phyloP scores from a whole-genome alignment of 2,113 vertebrate genomes.

The Paradoxurus hermaphroditus region DNA sequence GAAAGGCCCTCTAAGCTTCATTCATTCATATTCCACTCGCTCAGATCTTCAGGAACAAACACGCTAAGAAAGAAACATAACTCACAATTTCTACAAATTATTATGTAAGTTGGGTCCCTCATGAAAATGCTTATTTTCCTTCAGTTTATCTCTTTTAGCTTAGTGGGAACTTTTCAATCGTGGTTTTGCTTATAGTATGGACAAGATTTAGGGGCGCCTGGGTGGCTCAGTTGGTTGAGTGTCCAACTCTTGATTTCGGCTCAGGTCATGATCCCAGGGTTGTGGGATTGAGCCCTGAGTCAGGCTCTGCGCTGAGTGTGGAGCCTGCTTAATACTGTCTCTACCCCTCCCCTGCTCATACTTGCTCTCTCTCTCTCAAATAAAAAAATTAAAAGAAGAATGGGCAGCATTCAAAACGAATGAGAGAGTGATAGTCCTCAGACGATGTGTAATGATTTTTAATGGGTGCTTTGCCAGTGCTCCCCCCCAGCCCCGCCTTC shows the following conservation, averaged over 20 bases:
- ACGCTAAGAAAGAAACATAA: background rate
- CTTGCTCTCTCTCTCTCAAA: too few species aligned
- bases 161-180: background rate
- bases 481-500: background rate
- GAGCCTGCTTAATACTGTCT: too few species aligned
- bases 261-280: too few species aligned
- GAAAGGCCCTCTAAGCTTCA: background rate
- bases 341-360: too few species aligned
- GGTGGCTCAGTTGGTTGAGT: too few species aligned
- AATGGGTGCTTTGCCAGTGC: background rate
- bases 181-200: background rate
- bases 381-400: too few species aligned
- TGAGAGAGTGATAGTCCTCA: accelerated
- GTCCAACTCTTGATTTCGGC: too few species aligned
- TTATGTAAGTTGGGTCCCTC: background rate
- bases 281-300: too few species aligned
- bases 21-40: background rate
- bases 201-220: too few species aligned
- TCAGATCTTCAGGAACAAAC: background rate
- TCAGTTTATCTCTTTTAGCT: background rate
- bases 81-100: background rate
- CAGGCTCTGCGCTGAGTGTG: too few species aligned
- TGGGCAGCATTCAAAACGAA: too few species aligned
- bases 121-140: background rate
- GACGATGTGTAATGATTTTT: background rate